Base-by-base conservation (phyloP, 2,113 vertebrate species). In the Dromas ardeola region DNA sequence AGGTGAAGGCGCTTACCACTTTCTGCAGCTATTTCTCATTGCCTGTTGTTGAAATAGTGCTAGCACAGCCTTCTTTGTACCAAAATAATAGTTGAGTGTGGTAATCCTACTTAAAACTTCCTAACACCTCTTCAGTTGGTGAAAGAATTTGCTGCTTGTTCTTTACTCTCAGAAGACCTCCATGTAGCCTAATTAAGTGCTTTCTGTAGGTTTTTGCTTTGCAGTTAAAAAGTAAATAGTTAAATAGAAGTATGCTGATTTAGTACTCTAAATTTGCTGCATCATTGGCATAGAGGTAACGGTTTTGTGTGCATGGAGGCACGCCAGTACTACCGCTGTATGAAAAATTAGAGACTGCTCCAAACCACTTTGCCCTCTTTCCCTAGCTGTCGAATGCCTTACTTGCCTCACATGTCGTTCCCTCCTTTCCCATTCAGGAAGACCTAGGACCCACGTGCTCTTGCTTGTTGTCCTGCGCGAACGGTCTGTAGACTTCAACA, bases 1-100 rank as follows among this genome's bases (percentile, higher is more conserved):
- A 96, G 98, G 97, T 96, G 93, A 85, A 93, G 66, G 40, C 66
- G 10, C 34, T 87, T 26, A n/a, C 0, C 79, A 36, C 17, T 42
- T 76, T 74, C 72, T 94, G 23, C 32, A 43, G 42, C 66, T 78
- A 4, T 86, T 90, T 92, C 10, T 89, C 49, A 22, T 10, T 81
- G 36, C 27, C 20, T 70, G 52, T 86, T 78, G 49, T 77, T 81
- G 72, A 92, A 91, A 32, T 69, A 47, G 16, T 70, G 65, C 27
- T 79, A 53, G 82, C 42, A 40, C 30, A 40, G 23, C 10, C 10
- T 40, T 27, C n/a, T 67, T 53, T 86, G 30, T 84, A 65, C 40
- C 50, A 63, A 81, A 89, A 43, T 79, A 71, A 53, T 32, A 59
- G 25, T 36, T 38, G 47, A 78, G 16, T 67, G 32, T 5, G 4